phyloP scores from a whole-genome alignment of 2,113 vertebrate genomes.

The Anguilla rostrata region DNA sequence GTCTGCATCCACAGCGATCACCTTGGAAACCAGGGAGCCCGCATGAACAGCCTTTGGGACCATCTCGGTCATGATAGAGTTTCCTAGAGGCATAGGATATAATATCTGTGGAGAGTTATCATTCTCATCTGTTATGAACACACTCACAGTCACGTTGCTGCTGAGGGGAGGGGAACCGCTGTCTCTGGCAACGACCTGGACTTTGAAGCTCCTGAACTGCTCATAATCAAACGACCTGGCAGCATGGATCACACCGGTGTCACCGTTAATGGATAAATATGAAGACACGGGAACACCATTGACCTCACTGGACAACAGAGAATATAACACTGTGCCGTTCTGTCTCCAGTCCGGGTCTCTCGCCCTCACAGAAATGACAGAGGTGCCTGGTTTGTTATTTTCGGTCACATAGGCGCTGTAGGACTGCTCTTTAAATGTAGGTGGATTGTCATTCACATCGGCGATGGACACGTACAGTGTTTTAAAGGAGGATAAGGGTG shows the following conservation, averaged over 20 bases:
- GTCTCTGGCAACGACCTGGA: conserved; percentile 55
- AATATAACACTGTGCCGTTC: conserved; percentile 47
- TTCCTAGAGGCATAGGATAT: conserved; percentile 44
- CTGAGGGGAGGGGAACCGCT: conserved; percentile 57
- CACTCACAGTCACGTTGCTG: conserved; percentile 49
- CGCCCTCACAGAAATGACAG: conserved; percentile 55
- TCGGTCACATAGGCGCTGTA: conserved; percentile 57
- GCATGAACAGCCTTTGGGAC: conserved; percentile 54
- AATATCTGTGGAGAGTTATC: conserved; percentile 58
- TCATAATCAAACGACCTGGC: conserved; percentile 65
- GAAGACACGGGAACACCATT: conserved; percentile 17
- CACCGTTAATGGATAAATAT: conserved; percentile 18
- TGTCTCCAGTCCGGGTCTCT: conserved; percentile 55
- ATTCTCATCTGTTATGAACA: conserved; percentile 58
- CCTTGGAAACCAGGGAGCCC: conserved; percentile 58
- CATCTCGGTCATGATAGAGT: conserved; percentile 56
- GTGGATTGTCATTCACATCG: conserved; percentile 61
- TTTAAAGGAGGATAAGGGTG: conserved; percentile 51
- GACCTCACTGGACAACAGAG: conserved; percentile 1
- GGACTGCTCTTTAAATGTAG: conserved; percentile 44
- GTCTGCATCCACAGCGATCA: conserved; percentile 50
- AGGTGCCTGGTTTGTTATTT: conserved; percentile 59
- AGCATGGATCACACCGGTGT: conserved; percentile 56
- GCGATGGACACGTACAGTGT: conserved; percentile 46
- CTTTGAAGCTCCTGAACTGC: conserved; percentile 48